Evolutionary conservation across 2,888 invertebrate species (phyloP).

Genomic region (Prosopocoilus inquinatus): DNA sequence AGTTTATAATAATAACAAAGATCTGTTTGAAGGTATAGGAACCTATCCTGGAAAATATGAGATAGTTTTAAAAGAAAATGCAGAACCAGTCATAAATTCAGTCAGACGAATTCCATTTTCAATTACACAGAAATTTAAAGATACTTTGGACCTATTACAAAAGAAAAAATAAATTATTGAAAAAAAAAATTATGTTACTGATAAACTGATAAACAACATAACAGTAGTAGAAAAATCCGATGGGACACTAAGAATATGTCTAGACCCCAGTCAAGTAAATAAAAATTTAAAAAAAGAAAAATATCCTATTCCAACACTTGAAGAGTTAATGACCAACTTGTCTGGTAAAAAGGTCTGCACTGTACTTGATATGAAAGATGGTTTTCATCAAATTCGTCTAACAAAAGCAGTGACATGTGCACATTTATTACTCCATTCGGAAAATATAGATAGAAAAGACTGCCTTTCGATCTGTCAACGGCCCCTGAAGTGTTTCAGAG

Average conservation of each 20-base stretch:
- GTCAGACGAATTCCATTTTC: conserved; percentile 3
- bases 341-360: conserved; percentile 9
- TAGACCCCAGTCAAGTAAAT: conserved; percentile 8
- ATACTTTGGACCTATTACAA: not conserved
- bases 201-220: conserved; percentile 8
- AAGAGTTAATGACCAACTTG: conserved; percentile 8
- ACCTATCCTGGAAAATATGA: conserved; percentile 9
- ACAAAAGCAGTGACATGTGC: not conserved
- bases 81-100: conserved; percentile 6
- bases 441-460: conserved; percentile 10
- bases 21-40: conserved; percentile 8
- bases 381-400: conserved; percentile 8
- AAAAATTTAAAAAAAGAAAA: conserved; percentile 4
- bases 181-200: conserved; percentile 8
- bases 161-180: conserved; percentile 7
- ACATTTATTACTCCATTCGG: conserved; percentile 8
- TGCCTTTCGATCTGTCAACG: conserved; percentile 9
- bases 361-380: conserved; percentile 10
- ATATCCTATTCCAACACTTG: conserved; percentile 9
- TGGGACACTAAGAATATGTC: conserved; percentile 7
- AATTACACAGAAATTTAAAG: conserved; percentile 8
- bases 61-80: conserved; percentile 9
- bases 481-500: conserved; percentile 10
- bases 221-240: conserved; percentile 5
- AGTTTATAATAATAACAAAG: conserved; percentile 4